phyloP scores from a whole-genome alignment of 2,113 vertebrate species.

The Azemiops feae region DNA sequence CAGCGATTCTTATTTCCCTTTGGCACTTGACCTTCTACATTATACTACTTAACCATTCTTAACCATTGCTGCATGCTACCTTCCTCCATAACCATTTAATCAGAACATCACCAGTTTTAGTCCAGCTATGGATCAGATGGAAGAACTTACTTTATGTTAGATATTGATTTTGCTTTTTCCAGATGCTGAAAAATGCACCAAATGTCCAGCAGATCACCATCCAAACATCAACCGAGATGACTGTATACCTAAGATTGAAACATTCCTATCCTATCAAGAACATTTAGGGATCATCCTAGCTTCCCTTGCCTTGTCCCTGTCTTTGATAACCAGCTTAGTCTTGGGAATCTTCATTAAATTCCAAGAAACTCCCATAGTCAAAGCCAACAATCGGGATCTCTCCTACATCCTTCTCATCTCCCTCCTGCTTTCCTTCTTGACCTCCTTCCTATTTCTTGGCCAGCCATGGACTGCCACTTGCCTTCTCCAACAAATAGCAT shows the following conservation, averaged over 20 bases:
- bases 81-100: neutral
- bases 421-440: no score
- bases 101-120: no score
- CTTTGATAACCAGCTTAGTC: neutral
- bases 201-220: neutral
- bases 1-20: no score
- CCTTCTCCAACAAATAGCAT: no score
- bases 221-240: neutral
- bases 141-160: neutral
- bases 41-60: no score
- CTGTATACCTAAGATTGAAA: neutral
- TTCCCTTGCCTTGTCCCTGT: neutral
- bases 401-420: no score
- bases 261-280: neutral
- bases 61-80: no score
- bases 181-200: neutral
- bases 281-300: neutral
- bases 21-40: no score
- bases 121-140: neutral
- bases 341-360: neutral
- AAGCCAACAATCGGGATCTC: no score
- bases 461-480: no score
- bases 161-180: neutral
- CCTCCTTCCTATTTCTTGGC: no score
- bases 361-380: neutral